Evolutionary conservation across 1,140 invertebrate species (phyloP).

Genomic region (Drosophila guanche): DNA sequence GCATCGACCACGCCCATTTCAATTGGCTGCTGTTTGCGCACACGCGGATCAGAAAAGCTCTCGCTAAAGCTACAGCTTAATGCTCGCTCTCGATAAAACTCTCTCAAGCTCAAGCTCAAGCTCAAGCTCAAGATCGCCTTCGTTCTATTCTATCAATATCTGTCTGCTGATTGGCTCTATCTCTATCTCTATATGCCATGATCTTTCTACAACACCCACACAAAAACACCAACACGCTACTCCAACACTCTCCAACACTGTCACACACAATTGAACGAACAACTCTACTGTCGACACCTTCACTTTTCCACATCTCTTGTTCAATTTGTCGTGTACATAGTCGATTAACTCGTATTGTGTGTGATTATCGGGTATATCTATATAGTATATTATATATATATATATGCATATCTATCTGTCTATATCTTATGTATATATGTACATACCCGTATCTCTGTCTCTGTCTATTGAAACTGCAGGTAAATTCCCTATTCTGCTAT

Average conservation of each 20-base stretch:
- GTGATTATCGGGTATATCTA: slow-evolving; percentile 22
- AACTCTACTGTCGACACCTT: slow-evolving; percentile 1
- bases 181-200: slow-evolving; percentile 26
- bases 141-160: slow-evolving; percentile 29
- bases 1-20: slow-evolving; percentile 46
- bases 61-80: slow-evolving; percentile 7
- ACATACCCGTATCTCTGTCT: slow-evolving; percentile 32
- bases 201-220: slow-evolving; percentile 13
- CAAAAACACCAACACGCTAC: not conserved
- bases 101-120: slow-evolving; percentile 1
- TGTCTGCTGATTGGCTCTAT: slow-evolving; percentile 47
- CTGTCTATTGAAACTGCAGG: slow-evolving; percentile 55
- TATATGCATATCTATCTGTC: slow-evolving; percentile 6
- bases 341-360: slow-evolving; percentile 4
- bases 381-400: slow-evolving; percentile 9
- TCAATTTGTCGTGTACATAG: slow-evolving; percentile 25
- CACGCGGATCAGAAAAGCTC: slow-evolving; percentile 63
- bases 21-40: slow-evolving; percentile 41
- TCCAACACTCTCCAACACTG: not conserved
- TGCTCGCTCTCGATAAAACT: slow-evolving; percentile 4
- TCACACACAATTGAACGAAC: slow-evolving; percentile 7
- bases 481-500: slow-evolving; percentile 63
- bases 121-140: slow-evolving; percentile 26
- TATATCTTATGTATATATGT: slow-evolving; percentile 16
- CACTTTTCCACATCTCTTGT: slow-evolving; percentile 6